Conservation (phyloP, 2,888 invertebrate species). For the Lochmaea capreae region DNA sequence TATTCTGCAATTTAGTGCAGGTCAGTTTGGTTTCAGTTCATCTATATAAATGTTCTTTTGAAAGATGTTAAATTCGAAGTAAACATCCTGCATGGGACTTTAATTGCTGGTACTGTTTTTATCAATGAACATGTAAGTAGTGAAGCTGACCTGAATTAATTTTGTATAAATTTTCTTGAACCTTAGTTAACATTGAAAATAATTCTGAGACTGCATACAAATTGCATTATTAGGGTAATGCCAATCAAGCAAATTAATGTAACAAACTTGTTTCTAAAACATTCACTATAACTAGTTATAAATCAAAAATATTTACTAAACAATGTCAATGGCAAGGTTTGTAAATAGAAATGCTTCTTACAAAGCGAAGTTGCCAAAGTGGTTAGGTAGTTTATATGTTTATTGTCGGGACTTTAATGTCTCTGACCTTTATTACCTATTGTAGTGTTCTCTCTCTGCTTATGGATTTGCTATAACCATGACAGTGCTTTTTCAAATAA, state of each 20-base stretch:
- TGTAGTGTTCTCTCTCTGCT: not conserved
- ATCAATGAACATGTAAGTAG: conserved; percentile 25
- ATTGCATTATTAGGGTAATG: conserved; percentile 31
- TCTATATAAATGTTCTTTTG: not conserved
- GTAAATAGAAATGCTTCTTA: not conserved
- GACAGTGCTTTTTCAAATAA: not conserved
- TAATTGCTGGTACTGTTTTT: conserved; percentile 19
- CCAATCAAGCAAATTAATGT: conserved; percentile 34
- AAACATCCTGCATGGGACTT: conserved; percentile 11
- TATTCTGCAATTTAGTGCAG: too few relatives aligned
- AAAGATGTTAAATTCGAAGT: not conserved
- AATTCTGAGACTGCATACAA: conserved; percentile 30
- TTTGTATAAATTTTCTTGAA: conserved; percentile 26
- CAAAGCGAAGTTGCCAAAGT: not conserved
- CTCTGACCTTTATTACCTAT: conserved; percentile 5
- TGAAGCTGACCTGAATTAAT: conserved; percentile 18
- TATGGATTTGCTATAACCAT: not conserved
- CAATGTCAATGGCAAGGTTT: conserved; percentile 15
- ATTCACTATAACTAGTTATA: conserved; percentile 5
- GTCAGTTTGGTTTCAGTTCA: too few relatives aligned
- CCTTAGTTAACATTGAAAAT: conserved; percentile 27
- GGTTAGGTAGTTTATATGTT: conserved; percentile 2
- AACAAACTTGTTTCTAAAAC: conserved; percentile 24
- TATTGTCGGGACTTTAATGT: conserved; percentile 4
- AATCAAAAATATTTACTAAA: conserved; percentile 11